These are phyloP conservation scores for Drosophila yakuba DNA, from an alignment of 1,140 invertebrate species.

Conservation along the genomic window DNA sequence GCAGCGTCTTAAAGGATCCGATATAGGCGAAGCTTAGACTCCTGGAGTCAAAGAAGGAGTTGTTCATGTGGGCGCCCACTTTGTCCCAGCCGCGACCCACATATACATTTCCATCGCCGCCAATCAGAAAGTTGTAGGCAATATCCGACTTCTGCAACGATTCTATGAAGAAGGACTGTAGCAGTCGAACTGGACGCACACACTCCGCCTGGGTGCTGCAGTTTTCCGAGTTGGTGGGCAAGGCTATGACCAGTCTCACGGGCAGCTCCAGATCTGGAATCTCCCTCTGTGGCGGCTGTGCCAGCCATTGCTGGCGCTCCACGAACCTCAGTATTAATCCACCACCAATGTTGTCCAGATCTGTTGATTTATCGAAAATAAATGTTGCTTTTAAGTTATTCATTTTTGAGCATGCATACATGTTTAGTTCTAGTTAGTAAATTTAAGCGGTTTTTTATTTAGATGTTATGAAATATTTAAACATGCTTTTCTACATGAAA, in stretches of 20 bases:
- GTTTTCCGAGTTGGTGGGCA: slow-evolving; percentile 86
- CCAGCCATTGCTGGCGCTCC: slow-evolving; percentile 87
- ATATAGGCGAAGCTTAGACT: slow-evolving; percentile 87
- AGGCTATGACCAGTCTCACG: slow-evolving; percentile 85
- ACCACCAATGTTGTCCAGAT: slow-evolving; percentile 65
- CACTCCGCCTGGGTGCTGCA: slow-evolving; percentile 86
- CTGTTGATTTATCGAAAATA: slow-evolving; percentile 28
- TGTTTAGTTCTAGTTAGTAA: background rate
- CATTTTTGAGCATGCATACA: background rate
- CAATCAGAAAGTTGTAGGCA: slow-evolving; percentile 88
- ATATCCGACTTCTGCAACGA: slow-evolving; percentile 87
- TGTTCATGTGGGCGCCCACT: slow-evolving; percentile 86
- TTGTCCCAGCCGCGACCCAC: slow-evolving; percentile 88
- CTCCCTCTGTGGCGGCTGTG: slow-evolving; percentile 86
- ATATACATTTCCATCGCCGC: slow-evolving; percentile 88
- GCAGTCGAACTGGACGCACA: slow-evolving; percentile 86
- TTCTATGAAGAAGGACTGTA: slow-evolving; percentile 92
- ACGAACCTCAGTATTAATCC: slow-evolving; percentile 77
- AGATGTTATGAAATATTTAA: background rate
- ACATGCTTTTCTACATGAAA: too few species aligned
- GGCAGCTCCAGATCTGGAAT: slow-evolving; percentile 84
- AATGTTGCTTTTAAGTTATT: background rate
- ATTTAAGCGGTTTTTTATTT: slow-evolving; percentile 3
- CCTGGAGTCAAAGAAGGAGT: slow-evolving; percentile 86
- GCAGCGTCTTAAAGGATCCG: slow-evolving; percentile 85